These are phyloP conservation scores for Pectinophora gossypiella DNA, from an alignment of 1,140 invertebrate species.

Conservation along the genomic window DNA sequence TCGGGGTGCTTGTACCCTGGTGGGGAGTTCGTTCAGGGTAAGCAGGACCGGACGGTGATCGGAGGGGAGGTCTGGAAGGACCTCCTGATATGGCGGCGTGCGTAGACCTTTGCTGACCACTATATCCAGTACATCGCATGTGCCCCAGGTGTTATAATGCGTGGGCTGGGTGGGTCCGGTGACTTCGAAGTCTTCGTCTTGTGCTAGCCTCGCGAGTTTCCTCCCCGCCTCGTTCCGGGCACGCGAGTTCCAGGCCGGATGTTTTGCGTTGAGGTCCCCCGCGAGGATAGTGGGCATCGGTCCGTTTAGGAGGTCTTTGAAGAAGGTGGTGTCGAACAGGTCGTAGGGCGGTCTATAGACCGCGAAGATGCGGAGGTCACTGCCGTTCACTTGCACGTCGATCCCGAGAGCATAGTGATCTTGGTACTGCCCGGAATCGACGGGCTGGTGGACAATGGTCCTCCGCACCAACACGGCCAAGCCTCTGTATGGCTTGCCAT, in stretches of 20 bases:
- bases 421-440: too few relatives aligned
- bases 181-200: constrained; percentile 11
- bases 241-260: constrained; percentile 22
- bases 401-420: neutral
- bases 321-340: neutral
- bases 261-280: constrained; percentile 26
- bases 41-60: neutral
- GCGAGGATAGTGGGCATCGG: constrained; percentile 11
- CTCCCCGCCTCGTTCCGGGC: too few relatives aligned
- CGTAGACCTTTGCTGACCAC: neutral
- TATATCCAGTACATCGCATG: neutral
- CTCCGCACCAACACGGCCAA: neutral
- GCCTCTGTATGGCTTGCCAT: neutral
- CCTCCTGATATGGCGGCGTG: neutral
- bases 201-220: neutral
- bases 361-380: neutral
- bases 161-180: neutral
- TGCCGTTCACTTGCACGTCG: neutral
- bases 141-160: neutral
- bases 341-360: neutral
- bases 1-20: neutral
- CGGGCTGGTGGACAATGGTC: neutral
- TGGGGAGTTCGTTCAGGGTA: neutral
- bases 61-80: neutral
- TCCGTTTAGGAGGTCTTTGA: constrained; percentile 12